phyloP scores from a whole-genome alignment of 2,113 vertebrate species.

The Chionis minor region DNA sequence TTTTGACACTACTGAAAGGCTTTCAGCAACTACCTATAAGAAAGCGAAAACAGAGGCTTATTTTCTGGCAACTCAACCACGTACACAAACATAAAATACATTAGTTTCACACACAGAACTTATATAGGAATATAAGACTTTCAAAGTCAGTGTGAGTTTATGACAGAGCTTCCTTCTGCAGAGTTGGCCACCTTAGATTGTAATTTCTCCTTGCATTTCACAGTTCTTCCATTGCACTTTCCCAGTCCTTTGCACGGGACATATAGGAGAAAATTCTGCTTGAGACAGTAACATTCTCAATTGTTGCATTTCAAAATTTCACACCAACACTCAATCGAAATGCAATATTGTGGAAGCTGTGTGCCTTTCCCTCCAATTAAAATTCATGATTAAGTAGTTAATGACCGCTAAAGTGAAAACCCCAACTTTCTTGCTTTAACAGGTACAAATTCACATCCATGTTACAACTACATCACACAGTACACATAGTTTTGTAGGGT shows the following conservation, averaged over 20 bases:
- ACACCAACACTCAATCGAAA: not conserved
- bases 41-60: not conserved
- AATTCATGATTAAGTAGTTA: not conserved
- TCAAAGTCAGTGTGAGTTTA: not conserved
- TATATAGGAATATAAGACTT: not conserved
- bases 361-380: not conserved
- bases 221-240: not conserved
- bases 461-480: not conserved
- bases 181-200: not conserved
- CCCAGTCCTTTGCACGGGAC: not conserved
- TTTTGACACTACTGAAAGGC: constrained; percentile 86
- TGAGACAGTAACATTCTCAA: not conserved
- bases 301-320: not conserved
- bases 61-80: not conserved
- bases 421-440: not conserved
- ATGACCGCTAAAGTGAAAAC: not conserved
- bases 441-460: not conserved
- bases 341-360: not conserved
- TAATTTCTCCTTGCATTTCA: not conserved
- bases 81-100: not conserved
- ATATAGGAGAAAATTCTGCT: not conserved
- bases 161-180: not conserved
- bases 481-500: rapidly evolving
- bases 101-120: not conserved
- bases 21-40: constrained; percentile 87